These are phyloP conservation scores for Epinephelus coioides DNA, from an alignment of 2,797 vertebrate species.

Conservation along the genomic window DNA sequence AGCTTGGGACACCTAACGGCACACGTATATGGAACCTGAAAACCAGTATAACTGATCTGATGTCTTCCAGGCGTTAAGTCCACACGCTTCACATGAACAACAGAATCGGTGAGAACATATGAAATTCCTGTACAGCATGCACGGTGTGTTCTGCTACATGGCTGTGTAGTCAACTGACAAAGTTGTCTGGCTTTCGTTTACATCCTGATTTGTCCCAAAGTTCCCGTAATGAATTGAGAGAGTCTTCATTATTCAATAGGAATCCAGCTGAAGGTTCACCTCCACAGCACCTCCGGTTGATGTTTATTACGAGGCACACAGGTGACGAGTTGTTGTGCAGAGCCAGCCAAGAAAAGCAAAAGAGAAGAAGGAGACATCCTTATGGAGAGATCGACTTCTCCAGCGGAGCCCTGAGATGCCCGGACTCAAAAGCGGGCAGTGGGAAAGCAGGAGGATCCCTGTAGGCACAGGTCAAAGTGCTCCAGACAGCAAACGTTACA, in stretches of 20 bases:
- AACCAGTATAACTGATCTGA: neutral
- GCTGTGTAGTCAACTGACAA: neutral
- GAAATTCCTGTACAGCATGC: neutral
- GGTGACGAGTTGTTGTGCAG: neutral
- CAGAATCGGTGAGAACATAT: constrained; percentile 34
- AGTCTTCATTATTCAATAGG: too few relatives aligned
- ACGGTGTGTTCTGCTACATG: neutral
- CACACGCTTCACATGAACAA: neutral
- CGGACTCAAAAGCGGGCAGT: neutral
- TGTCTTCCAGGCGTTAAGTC: constrained; percentile 29
- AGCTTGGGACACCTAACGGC: too few relatives aligned
- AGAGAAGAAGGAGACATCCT: constrained; percentile 31
- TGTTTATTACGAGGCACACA: neutral
- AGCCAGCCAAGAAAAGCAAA: neutral
- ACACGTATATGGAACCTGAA: neutral
- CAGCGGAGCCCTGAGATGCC: neutral
- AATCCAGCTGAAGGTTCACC: too few relatives aligned
- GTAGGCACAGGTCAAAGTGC: constrained; percentile 51
- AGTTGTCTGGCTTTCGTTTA: too few relatives aligned
- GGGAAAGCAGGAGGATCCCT: constrained; percentile 33
- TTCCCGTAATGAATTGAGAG: accelerated
- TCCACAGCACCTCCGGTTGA: constrained; percentile 4
- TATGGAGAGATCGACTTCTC: constrained; percentile 64
- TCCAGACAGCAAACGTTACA: neutral
- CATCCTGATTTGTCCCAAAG: too few relatives aligned